These are phyloP conservation scores for Candoia aspera DNA, from an alignment of 2,113 vertebrate species.

Conservation along the genomic window DNA sequence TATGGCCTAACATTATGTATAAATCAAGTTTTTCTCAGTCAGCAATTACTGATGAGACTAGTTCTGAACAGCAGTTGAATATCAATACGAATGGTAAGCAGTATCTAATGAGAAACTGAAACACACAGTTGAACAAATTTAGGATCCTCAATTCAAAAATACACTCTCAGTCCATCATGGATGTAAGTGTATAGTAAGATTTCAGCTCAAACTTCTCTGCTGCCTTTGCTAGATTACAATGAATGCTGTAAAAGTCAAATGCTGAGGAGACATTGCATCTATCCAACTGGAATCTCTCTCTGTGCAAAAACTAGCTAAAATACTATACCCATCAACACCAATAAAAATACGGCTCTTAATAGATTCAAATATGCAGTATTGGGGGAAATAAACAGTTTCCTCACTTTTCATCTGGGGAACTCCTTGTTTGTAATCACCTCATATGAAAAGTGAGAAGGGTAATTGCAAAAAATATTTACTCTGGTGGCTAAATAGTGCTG, in stretches of 20 bases:
- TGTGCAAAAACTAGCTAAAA: background rate
- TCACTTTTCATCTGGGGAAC: background rate
- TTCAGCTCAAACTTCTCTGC: background rate
- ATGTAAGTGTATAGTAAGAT: background rate
- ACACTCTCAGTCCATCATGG: background rate
- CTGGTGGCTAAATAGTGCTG: background rate
- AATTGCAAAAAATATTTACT: background rate
- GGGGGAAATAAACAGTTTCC: background rate
- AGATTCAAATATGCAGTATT: background rate
- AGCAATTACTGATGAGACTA: background rate
- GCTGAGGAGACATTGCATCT: background rate
- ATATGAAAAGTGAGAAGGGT: background rate
- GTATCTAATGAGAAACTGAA: background rate
- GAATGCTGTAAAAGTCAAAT: background rate
- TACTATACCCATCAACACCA: background rate
- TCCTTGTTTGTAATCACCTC: background rate
- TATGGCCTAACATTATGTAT: background rate
- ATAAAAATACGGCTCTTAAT: background rate
- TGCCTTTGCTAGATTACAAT: background rate
- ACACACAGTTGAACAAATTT: background rate
- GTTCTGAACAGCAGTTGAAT: background rate
- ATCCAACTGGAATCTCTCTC: background rate
- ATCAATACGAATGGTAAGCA: background rate
- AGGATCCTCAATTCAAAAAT: background rate
- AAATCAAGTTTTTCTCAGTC: background rate